Evolutionary conservation across 2,113 vertebrate species (phyloP), one percentile per base, ranked within the genome.

Genomic region (Cariama cristata): DNA sequence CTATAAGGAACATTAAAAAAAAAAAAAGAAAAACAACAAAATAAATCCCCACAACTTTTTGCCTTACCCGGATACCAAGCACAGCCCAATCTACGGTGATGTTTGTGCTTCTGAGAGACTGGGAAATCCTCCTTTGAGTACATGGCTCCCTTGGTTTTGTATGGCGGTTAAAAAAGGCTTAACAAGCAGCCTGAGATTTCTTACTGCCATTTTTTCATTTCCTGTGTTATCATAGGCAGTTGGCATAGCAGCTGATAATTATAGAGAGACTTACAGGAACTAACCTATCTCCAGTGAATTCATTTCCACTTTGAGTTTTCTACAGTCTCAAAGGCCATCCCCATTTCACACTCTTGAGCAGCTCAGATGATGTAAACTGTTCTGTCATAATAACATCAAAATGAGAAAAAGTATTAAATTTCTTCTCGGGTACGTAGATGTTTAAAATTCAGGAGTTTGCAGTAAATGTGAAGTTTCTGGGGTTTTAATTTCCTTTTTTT

Each of bases 341-440:
- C 66, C 68, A 33, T 84, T 79, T 80, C 50, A 58, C 23, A 8
- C 20, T 60, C 63, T 40, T 22, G 23, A 21, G 45, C 1, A 4
- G 63, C 35, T 95, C 44, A 80, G 81, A 47, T 45, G 23, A 60
- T 55, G 32, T 56, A 35, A 91, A 53, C 62, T 22, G 52, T 53
- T 91, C 56, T 82, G 56, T 27, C 12, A 19, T 58, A 69, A 91
- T 6, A 80, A 67, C 62, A 92, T 49, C 67, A n/a, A 71, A 74
- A 59, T 60, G 20, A 66, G 67, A 63, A 89, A 68, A 84, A 66
- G n/a, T 24, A 42, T 55, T 87, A 63, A 18, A 73, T 66, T 16
- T 86, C 63, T 21, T 79, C 58, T 55, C 0, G 0, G n/a, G 27
- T 50, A 42, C 1, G 0, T 5, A 33, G 28, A 42, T 49, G 27